phyloP scores from a whole-genome alignment of 2,113 vertebrate genomes.

The Zosterops borbonicus region DNA sequence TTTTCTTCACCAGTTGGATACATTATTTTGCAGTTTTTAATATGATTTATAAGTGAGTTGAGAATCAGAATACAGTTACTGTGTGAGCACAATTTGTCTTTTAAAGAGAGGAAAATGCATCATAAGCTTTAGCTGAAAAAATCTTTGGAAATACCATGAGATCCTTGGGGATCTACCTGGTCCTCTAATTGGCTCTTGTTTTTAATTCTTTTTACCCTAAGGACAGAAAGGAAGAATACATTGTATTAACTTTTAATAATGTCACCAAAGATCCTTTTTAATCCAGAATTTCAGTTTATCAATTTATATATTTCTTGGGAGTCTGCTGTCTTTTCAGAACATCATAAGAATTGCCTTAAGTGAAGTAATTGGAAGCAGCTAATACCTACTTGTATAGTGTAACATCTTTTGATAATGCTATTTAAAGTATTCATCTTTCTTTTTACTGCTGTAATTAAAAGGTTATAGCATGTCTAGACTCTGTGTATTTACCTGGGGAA shows the following conservation, averaged over 20 bases:
- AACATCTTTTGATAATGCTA: not conserved
- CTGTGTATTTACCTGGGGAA: not conserved
- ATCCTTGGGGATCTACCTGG: not conserved
- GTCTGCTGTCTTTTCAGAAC: not conserved
- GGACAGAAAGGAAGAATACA: not conserved
- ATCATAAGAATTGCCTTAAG: not conserved
- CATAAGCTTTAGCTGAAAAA: not conserved
- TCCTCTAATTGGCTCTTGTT: not conserved
- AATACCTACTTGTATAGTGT: not conserved
- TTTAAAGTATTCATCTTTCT: slow-evolving; percentile 7
- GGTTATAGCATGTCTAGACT: not conserved
- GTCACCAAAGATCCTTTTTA: slow-evolving; percentile 13
- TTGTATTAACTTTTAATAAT: slow-evolving; percentile 19
- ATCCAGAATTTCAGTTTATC: slow-evolving; percentile 18
- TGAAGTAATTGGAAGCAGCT: slow-evolving; percentile 4
- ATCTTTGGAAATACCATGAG: not conserved
- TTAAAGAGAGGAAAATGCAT: not conserved
- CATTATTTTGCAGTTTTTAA: not conserved
- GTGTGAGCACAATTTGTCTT: not conserved
- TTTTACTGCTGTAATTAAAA: slow-evolving; percentile 25
- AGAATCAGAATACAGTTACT: not conserved
- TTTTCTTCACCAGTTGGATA: not conserved
- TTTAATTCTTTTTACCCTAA: not conserved
- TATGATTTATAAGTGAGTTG: not conserved
- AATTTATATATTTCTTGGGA: slow-evolving; percentile 12